A percentile compares a stretch with the other conserved stretches of the same genome.
Evolutionary conservation across 2,113 vertebrate species (phyloP).

Genomic region (Gambusia holbrooki): DNA sequence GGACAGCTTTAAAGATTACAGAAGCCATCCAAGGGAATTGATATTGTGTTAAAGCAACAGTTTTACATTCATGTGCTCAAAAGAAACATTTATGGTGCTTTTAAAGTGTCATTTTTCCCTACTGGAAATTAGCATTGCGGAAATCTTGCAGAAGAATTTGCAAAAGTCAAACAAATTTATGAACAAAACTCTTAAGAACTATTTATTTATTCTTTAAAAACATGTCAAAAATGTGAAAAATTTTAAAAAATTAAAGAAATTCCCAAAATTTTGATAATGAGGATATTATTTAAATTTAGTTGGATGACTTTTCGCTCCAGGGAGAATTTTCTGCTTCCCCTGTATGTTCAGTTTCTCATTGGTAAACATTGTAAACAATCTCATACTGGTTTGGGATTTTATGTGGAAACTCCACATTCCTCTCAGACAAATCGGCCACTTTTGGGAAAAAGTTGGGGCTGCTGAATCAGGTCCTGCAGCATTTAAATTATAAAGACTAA

Average conservation of each 20-base stretch:
- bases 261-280: neutral
- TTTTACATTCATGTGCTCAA: slow-evolving; percentile 6
- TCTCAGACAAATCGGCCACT: slow-evolving; percentile 12
- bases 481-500: slow-evolving; percentile 43
- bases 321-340: neutral
- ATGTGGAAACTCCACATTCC: slow-evolving; percentile 45
- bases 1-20: slow-evolving; percentile 19
- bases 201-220: neutral
- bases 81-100: neutral
- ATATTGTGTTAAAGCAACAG: neutral
- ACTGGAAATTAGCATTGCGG: no score
- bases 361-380: slow-evolving; percentile 5
- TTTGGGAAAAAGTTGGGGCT: slow-evolving; percentile 34
- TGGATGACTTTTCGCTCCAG: slow-evolving; percentile 2
- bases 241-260: no score
- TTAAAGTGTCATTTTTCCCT: neutral
- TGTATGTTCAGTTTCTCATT: slow-evolving; percentile 18
- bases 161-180: slow-evolving; percentile 2
- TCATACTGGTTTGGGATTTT: slow-evolving; percentile 37
- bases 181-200: neutral
- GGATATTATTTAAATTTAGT: no score
- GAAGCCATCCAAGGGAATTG: slow-evolving; percentile 20
- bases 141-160: slow-evolving; percentile 3
- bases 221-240: neutral
- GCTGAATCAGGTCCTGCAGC: slow-evolving; percentile 42